These are phyloP conservation scores for Ochotona curzoniae DNA, from an alignment of 2,113 vertebrate genomes.

Conservation along the genomic window DNA sequence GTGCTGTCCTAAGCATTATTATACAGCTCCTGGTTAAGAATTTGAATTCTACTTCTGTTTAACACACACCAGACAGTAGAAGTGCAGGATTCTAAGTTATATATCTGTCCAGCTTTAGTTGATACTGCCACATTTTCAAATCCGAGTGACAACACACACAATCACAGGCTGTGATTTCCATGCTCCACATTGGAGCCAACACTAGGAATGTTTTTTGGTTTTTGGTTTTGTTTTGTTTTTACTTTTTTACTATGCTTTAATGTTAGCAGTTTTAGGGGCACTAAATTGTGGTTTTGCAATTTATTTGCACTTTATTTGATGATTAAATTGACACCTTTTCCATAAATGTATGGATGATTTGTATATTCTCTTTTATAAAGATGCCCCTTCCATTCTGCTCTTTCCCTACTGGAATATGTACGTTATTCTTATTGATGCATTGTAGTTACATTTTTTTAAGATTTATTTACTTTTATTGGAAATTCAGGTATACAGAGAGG, in stretches of 20 bases:
- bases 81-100: neutral
- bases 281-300: neutral
- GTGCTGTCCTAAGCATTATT: neutral
- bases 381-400: neutral
- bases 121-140: constrained; percentile 5
- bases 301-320: neutral
- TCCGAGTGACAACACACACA: neutral
- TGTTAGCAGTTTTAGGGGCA: neutral
- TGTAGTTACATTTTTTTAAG: too few relatives aligned
- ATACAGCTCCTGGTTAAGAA: neutral
- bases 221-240: neutral
- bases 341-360: neutral
- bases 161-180: neutral
- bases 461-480: too few relatives aligned
- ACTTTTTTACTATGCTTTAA: neutral
- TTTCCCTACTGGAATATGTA: neutral
- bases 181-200: neutral
- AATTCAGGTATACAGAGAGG: too few relatives aligned
- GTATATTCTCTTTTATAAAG: neutral
- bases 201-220: neutral
- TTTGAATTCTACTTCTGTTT: neutral
- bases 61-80: neutral
- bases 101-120: neutral
- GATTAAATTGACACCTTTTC: neutral
- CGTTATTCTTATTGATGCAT: neutral